Percentiles rank a stretch among this genome's conserved stretches.
These are phyloP conservation scores for Semicossyphus pulcher DNA, from an alignment of 2,113 vertebrate species.

Conservation along the genomic window DNA sequence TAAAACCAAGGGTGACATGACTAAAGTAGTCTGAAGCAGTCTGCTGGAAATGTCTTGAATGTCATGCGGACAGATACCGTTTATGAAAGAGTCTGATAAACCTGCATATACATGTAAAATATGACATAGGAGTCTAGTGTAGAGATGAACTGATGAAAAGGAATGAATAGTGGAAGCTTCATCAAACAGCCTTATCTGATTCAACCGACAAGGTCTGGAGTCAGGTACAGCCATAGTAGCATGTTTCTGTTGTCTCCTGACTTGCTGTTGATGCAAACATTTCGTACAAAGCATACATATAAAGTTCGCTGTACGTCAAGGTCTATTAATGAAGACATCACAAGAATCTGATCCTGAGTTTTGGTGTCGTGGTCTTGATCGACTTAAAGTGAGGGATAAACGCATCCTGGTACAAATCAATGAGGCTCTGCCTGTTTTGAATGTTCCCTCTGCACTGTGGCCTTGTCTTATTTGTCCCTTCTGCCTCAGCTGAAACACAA, in stretches of 20 bases:
- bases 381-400: conserved; percentile 48
- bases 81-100: too few relatives aligned
- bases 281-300: too few relatives aligned
- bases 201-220: neutral
- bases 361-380: conserved; percentile 37
- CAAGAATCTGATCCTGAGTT: conserved; percentile 48
- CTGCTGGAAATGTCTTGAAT: too few relatives aligned
- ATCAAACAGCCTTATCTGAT: too few relatives aligned
- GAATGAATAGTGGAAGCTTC: too few relatives aligned
- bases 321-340: conserved; percentile 73
- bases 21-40: too few relatives aligned
- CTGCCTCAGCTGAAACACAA: conserved; percentile 22
- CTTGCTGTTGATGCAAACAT: conserved; percentile 2
- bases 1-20: too few relatives aligned
- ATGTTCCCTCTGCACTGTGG: conserved; percentile 6
- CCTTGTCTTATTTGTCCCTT: conserved; percentile 38
- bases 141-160: too few relatives aligned
- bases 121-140: too few relatives aligned
- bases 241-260: neutral
- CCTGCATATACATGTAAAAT: too few relatives aligned
- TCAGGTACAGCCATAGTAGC: too few relatives aligned
- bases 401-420: conserved; percentile 56
- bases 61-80: too few relatives aligned
- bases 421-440: conserved; percentile 24
- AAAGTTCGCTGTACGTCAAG: conserved; percentile 48